These are phyloP conservation scores for Triplophysa bombifrons DNA, from an alignment of 2,797 vertebrate genomes.

Conservation along the genomic window DNA sequence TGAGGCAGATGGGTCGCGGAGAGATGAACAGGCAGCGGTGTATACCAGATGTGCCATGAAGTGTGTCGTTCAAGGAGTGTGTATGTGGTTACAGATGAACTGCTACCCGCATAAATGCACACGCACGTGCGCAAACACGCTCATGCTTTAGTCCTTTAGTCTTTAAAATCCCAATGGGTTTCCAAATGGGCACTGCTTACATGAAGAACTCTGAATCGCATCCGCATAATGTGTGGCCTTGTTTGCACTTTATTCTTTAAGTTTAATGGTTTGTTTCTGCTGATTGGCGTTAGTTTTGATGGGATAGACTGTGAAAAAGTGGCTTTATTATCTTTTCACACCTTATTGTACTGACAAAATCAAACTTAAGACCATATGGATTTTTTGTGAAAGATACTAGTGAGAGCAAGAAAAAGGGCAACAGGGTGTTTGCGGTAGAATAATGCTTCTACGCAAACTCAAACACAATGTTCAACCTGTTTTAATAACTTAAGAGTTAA, in stretches of 20 bases:
- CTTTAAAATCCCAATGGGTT: conserved; percentile 7
- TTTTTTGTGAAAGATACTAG: no score
- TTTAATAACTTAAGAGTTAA: no score
- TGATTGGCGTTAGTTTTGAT: neutral
- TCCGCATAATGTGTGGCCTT: neutral
- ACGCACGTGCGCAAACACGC: neutral
- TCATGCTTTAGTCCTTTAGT: neutral
- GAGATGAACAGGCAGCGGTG: conserved; percentile 52
- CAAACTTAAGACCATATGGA: neutral
- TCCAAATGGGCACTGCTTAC: conserved; percentile 41
- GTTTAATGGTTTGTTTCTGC: conserved; percentile 10
- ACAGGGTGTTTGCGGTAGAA: no score
- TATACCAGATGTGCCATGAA: conserved; percentile 44
- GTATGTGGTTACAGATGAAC: conserved; percentile 38
- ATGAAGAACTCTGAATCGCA: neutral
- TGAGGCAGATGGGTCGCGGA: conserved; percentile 56
- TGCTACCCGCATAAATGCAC: neutral
- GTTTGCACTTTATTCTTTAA: conserved; percentile 21
- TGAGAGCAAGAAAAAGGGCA: no score
- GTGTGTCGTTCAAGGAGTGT: conserved; percentile 44
- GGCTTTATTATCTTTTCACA: neutral
- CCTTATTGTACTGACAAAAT: neutral
- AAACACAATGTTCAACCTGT: no score
- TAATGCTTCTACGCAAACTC: no score
- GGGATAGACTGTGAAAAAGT: neutral